Evolutionary conservation across 2,797 vertebrate genomes (phyloP).

Genomic region (Anguilla anguilla): DNA sequence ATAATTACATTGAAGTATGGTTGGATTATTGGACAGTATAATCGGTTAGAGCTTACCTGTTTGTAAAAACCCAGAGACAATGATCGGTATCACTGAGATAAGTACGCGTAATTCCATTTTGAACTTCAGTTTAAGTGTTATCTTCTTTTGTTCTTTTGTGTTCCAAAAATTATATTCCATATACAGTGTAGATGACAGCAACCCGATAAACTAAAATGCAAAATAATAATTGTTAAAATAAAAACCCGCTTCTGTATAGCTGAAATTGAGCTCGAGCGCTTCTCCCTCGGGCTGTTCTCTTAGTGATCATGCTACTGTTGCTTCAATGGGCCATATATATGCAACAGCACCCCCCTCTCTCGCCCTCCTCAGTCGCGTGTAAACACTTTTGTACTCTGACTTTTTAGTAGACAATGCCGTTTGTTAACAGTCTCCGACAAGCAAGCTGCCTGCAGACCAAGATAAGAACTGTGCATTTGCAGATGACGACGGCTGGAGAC

Average conservation of each 20-base stretch:
- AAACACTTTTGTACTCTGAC: constrained; percentile 76
- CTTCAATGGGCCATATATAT: constrained; percentile 80
- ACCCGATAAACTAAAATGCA: background rate
- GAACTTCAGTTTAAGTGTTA: constrained; percentile 24
- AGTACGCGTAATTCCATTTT: constrained; percentile 82
- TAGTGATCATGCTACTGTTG: constrained; percentile 63
- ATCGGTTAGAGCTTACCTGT: constrained; percentile 62
- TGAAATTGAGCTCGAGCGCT: constrained; percentile 4
- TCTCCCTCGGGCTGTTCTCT: constrained; percentile 47
- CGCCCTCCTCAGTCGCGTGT: constrained; percentile 68
- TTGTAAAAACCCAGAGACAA: constrained; percentile 61
- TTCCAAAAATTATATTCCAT: background rate
- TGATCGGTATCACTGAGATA: constrained; percentile 75
- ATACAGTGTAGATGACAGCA: background rate
- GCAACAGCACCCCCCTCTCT: constrained; percentile 49
- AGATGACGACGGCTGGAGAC: constrained; percentile 67
- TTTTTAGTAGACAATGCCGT: constrained; percentile 81
- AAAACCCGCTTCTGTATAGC: background rate
- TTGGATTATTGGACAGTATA: background rate
- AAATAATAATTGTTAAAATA: background rate
- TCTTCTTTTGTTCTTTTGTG: background rate
- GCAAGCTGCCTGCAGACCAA: constrained; percentile 72
- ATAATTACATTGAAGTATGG: background rate
- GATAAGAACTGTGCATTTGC: constrained; percentile 79
- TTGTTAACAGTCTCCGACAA: constrained; percentile 80